These are phyloP conservation scores for Nesometra sesokonis DNA, from an alignment of 35 echinoderm and acorn worm species.

Conservation along the genomic window DNA sequence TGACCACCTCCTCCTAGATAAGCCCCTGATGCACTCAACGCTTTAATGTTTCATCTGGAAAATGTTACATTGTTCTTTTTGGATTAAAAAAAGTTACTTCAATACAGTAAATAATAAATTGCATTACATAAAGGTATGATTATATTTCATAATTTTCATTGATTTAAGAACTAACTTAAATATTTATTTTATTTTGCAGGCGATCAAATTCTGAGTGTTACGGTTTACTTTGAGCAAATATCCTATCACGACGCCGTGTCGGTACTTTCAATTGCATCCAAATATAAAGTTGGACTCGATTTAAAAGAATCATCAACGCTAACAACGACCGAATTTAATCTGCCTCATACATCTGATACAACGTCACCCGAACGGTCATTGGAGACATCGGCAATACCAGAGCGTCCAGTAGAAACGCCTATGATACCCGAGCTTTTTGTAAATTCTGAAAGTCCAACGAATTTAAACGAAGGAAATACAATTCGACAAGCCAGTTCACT, in stretches of 20 bases:
- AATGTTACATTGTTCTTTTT: no score
- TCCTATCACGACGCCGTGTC: neutral
- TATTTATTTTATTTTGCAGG: neutral
- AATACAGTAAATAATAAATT: no score
- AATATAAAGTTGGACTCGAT: neutral
- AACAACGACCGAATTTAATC: neutral
- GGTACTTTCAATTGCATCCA: neutral
- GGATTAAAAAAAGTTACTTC: no score
- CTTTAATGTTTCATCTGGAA: no score
- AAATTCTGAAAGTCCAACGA: neutral
- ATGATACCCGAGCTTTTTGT: neutral
- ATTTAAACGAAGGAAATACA: neutral
- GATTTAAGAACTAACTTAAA: neutral
- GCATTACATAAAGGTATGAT: neutral
- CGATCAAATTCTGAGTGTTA: neutral
- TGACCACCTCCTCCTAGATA: no score
- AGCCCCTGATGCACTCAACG: no score
- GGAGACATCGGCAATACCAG: neutral
- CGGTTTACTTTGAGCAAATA: neutral
- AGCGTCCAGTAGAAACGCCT: neutral
- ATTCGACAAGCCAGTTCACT: neutral
- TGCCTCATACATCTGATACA: neutral
- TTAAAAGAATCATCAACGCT: neutral
- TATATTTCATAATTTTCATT: neutral
- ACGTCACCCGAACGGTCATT: no score